A percentile compares a stretch with the other conserved stretches of the same genome.
These are phyloP conservation scores for Chondrosia reniformis DNA, from an alignment of 37 sponge, comb jelly and placozoan genomes.

Conservation along the genomic window DNA sequence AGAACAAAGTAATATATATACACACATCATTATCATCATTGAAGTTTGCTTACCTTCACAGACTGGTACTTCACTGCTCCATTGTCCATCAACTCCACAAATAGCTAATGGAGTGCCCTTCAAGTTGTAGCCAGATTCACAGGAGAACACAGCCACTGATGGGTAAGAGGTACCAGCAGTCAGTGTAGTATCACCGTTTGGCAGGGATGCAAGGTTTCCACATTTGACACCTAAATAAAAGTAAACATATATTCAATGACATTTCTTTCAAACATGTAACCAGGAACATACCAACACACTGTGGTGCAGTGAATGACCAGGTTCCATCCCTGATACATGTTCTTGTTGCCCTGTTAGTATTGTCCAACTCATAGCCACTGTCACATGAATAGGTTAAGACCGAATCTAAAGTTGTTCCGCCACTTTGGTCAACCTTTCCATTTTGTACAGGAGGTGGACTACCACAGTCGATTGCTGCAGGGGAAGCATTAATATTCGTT, in stretches of 20 bases:
- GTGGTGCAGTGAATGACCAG: slow-evolving; percentile 25
- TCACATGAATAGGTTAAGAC: not conserved
- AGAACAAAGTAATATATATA: too few relatives aligned
- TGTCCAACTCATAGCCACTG: not conserved
- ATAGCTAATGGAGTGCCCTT: not conserved
- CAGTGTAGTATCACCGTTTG: too few relatives aligned
- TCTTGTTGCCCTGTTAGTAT: not conserved
- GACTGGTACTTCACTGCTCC: not conserved
- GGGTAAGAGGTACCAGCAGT: too few relatives aligned
- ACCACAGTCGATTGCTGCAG: slow-evolving; percentile 13
- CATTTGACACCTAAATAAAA: too few relatives aligned
- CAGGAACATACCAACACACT: slow-evolving; percentile 10
- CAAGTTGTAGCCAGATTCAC: not conserved
- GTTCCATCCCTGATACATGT: slow-evolving; percentile 14
- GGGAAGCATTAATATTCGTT: too few relatives aligned
- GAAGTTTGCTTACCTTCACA: not conserved
- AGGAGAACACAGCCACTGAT: not conserved
- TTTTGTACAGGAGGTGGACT: not conserved
- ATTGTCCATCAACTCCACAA: not conserved
- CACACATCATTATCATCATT: too few relatives aligned
- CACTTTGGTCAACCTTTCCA: slow-evolving; percentile 9
- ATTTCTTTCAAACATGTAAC: too few relatives aligned
- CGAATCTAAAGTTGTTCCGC: not conserved
- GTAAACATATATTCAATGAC: too few relatives aligned
- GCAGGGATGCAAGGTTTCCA: too few relatives aligned